Conservation (phyloP, 2,113 vertebrate genomes). For the Nycticryphes semicollaris region DNA sequence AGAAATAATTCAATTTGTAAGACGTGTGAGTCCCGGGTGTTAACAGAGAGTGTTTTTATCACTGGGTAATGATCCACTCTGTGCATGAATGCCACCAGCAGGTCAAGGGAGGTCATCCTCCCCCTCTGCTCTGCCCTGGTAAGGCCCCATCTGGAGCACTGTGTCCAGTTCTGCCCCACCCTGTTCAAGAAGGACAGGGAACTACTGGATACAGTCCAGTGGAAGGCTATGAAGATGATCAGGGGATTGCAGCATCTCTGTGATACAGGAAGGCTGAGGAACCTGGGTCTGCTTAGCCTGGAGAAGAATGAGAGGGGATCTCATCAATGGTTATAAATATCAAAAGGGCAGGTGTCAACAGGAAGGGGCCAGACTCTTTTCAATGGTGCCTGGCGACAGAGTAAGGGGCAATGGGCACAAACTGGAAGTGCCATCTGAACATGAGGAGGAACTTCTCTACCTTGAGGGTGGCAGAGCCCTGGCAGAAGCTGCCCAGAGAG, state of each 20-base stretch:
- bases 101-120: not conserved
- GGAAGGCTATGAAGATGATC: not conserved
- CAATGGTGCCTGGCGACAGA: no score
- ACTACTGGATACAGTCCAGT: not conserved
- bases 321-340: no score
- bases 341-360: no score
- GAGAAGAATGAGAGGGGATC: no score
- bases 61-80: not conserved
- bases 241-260: not conserved
- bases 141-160: not conserved
- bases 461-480: no score
- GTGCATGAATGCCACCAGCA: not conserved
- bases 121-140: not conserved
- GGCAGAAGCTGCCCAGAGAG: no score
- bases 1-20: constrained; percentile 46
- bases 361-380: no score
- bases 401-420: no score
- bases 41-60: constrained; percentile 36
- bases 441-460: no score
- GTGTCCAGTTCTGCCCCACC: not conserved
- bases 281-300: no score
- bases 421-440: no score
- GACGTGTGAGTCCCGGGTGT: not conserved
- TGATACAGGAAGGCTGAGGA: not conserved
- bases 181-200: not conserved